Evolutionary conservation across 2,797 vertebrate genomes (phyloP).

Genomic region (Acanthornis magna): DNA sequence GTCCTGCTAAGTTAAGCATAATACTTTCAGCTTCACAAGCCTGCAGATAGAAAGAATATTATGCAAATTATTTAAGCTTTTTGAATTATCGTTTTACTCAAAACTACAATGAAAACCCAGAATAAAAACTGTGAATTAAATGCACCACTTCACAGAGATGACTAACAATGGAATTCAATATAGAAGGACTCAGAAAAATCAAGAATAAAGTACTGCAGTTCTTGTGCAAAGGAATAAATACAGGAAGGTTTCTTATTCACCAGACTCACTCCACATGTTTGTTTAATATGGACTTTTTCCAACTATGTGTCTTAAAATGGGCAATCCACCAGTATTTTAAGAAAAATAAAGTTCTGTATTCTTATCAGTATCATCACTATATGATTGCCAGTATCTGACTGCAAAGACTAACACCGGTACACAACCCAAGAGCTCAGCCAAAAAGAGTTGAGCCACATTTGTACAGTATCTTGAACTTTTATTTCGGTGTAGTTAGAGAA

Average conservation of each 20-base stretch:
- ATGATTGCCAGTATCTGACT: background rate
- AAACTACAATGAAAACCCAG: background rate
- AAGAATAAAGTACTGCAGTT: background rate
- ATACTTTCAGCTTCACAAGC: conserved; percentile 96
- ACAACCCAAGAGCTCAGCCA: background rate
- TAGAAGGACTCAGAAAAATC: background rate
- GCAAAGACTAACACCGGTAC: background rate
- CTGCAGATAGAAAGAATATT: conserved; percentile 66
- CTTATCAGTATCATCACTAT: background rate
- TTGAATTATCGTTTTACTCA: background rate
- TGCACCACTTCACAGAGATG: background rate
- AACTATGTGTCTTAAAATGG: background rate
- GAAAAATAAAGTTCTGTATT: background rate
- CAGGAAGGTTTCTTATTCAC: background rate
- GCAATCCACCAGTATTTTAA: background rate
- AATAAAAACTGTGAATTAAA: background rate
- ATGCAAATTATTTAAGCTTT: background rate
- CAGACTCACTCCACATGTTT: background rate
- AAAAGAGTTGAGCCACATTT: background rate
- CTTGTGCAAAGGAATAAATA: background rate
- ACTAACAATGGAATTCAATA: background rate
- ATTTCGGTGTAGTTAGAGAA: background rate
- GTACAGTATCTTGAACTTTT: background rate
- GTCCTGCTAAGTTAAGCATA: conserved; percentile 97
- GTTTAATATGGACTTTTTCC: background rate